Base-by-base conservation (phyloP, 1,140 invertebrate genomes). In the Cherax destructor region DNA sequence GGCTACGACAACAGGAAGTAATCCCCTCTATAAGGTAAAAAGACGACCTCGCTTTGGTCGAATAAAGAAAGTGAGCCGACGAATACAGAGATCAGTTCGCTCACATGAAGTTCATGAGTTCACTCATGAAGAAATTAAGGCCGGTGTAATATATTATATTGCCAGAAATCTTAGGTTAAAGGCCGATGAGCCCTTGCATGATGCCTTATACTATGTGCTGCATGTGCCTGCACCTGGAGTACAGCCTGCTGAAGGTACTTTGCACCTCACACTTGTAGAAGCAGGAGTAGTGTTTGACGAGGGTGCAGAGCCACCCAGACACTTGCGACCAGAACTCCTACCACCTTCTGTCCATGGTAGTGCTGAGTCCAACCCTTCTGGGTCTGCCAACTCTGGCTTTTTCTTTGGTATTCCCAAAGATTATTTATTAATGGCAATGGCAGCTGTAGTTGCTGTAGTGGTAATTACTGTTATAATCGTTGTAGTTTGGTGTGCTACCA, bases 1-100 rank as follows among this genome's bases (percentile, higher is more conserved):
- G 50, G 97, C 98, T 0, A 97, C 97, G 92, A 94, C 98, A 4
- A 98, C 98, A 1, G 96, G 96, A 16, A 97, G 97, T 93, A 98
- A 90, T 59, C 92, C 92, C 3, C 74, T 87, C 5, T 93, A 86
- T 52, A 86, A 89, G 49, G 83, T 93, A 7, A 92, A 85, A 47
- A 83, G 74, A 78, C 24, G 79, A 49, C 92, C 92, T 69, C 87
- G 91, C 16, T 92, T 93, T n/a, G 91, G 91, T 24, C 76, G 85
- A 30, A 83, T 93, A 18, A 93, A 93, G 72, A 93, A 92, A 69
- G 85, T 92, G 56, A 91, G 81, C 30, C 65, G 84, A 52, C 87
- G 88, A 74, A 65, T 24, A 13, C 84, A 85, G n/a, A 81, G 88
- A 76, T 87, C 86, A 24, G 78, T 84, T 30, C 84, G 89, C 18